Evolutionary conservation across 2,888 invertebrate species (phyloP), one percentile per base, ranked within the genome.

Genomic region (Sarcophaga rosellei): DNA sequence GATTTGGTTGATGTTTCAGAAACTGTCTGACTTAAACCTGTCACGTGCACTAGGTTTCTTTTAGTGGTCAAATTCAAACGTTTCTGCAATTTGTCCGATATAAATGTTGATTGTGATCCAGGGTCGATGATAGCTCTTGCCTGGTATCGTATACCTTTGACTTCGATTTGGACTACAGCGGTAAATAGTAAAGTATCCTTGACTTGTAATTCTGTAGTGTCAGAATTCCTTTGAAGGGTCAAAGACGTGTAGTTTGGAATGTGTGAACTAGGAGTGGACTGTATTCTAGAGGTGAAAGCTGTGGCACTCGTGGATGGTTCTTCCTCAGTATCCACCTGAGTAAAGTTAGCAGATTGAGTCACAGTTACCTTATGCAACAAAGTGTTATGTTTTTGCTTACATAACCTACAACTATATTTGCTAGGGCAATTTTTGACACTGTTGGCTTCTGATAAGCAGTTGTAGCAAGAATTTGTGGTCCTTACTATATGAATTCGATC

Each of bases 91-190:
- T 80, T 68, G 12, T 76, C 66, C 11, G 68, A 59, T 20, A 68
- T 68, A 21, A 76, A 76, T 2, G 61, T 80, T n/a, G 61, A 73
- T 45, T 80, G 73, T 53, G 73, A 80, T 17, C 47, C 73, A 57
- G 73, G 61, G 66, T 80, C 80, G 53, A 80, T 73, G n/a, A 80
- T 66, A 12, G 74, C 68, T 45, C 61, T 59, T 23, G 69, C 62
- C 45, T 78, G 69, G 47, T 35, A 78, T 53, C 53, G 59, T 61
- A 69, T 69, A 23, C 78, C 70, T 21, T 20, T 44, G 4, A 23
- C 35, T 12, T 78, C 63, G 4, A 59, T 72, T 53, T 79, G 63
- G 6, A 63, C 78, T 21, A 79, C 21, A 3, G 81, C 80, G 44
- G 81, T 53, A 20, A 72, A 79, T n/a, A 79, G 15, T 20, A 63